phyloP scores from a whole-genome alignment of 2,888 invertebrate species.

The Leptinotarsa rubiginosa region DNA sequence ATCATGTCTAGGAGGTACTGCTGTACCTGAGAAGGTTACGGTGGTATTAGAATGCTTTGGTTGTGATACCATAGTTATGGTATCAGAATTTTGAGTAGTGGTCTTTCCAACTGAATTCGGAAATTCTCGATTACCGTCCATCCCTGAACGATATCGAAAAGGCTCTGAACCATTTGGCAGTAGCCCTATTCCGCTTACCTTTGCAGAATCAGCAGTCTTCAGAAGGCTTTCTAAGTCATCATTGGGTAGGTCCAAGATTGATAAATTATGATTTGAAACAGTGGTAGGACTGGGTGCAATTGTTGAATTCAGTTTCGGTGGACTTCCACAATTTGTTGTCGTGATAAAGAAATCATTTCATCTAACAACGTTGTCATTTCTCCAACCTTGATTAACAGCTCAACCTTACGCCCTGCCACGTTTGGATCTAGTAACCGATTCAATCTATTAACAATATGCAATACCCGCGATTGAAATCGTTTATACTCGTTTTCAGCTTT shows the following conservation, averaged over 20 bases:
- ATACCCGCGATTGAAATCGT: background rate
- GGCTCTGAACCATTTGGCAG: too few species aligned
- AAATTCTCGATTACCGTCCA: too few species aligned
- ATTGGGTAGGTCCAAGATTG: background rate
- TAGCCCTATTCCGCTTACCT: background rate
- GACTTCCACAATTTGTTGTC: background rate
- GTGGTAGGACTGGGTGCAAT: background rate
- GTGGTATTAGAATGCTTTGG: too few species aligned
- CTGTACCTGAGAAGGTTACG: too few species aligned
- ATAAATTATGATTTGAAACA: background rate
- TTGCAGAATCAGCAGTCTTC: background rate
- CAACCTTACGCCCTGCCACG: background rate
- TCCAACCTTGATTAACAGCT: background rate
- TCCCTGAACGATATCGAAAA: too few species aligned
- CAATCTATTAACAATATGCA: background rate
- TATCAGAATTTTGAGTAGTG: too few species aligned
- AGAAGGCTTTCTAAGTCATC: background rate
- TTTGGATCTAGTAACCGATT: background rate
- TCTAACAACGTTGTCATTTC: background rate
- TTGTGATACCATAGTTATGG: too few species aligned
- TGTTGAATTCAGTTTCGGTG: background rate
- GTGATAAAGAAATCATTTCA: background rate
- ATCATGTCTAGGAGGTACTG: too few species aligned
- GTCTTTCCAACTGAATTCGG: too few species aligned
- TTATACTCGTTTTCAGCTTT: conserved; percentile 5